phyloP scores from a whole-genome alignment of 2,888 invertebrate genomes.

The Polydrusus tereticollis region DNA sequence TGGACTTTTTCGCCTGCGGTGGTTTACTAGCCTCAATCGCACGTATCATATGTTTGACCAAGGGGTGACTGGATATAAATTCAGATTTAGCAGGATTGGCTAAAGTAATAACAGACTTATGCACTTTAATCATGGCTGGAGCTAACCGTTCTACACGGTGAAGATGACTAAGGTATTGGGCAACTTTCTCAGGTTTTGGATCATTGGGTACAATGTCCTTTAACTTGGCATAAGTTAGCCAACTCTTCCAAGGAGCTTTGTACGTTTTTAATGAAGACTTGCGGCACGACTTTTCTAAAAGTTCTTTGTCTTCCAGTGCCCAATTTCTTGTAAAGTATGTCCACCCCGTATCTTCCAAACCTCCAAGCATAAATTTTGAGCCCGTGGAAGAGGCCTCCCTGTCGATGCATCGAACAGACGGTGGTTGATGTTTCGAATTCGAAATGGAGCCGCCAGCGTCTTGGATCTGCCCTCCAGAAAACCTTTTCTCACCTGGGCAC shows the following conservation, averaged over 20 bases:
- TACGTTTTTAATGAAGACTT: constrained; percentile 46
- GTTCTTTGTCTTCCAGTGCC: constrained; percentile 44
- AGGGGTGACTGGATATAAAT: too few relatives aligned
- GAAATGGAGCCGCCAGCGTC: not conserved
- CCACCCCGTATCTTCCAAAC: constrained; percentile 57
- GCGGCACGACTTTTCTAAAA: constrained; percentile 44
- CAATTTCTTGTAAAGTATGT: constrained; percentile 44
- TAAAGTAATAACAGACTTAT: constrained; percentile 34
- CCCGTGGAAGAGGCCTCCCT: constrained; percentile 47
- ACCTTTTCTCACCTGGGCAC: too few relatives aligned
- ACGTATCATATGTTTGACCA: too few relatives aligned
- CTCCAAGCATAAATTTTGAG: constrained; percentile 52
- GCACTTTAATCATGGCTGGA: constrained; percentile 26
- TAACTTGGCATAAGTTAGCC: constrained; percentile 14
- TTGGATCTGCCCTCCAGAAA: constrained; percentile 55
- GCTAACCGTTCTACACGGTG: constrained; percentile 15
- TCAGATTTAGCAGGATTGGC: too few relatives aligned
- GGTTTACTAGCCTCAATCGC: too few relatives aligned
- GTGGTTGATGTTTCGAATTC: too few relatives aligned
- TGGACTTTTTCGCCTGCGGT: too few relatives aligned
- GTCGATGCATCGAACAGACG: constrained; percentile 14
- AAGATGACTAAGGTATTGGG: not conserved
- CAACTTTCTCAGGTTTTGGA: constrained; percentile 11
- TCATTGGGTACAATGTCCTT: constrained; percentile 7
- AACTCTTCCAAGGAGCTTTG: constrained; percentile 41